Evolutionary conservation across 2,797 vertebrate species (phyloP), one percentile per base, ranked within the genome.

Genomic region (Vultur gryphus): DNA sequence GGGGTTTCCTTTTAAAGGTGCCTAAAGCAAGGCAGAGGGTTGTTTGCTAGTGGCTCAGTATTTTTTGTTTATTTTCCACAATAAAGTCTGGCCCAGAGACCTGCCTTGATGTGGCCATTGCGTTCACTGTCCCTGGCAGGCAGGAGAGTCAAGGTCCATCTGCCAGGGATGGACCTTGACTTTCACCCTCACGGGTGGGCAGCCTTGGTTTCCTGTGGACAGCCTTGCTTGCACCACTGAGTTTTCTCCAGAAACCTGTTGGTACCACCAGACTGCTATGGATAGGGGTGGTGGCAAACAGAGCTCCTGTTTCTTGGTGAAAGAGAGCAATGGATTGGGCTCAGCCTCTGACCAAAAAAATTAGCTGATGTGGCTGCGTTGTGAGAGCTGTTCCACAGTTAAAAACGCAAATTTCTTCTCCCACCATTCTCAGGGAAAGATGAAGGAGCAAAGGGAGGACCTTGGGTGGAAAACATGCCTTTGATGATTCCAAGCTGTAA

Each of bases 131-230:
- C 28, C 55, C 11, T 23, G 54, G 29, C 39, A 54, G 62, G n/a
- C 39, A 59, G 28, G 8, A 79, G 31, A 43, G 39, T 13, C 24
- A 21, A 64, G 39, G 24, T 70, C 51, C 24, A 13, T 31, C 37
- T 41, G 48, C 37, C 28, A n/a, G 9, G 31, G 31, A 21, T 37
- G 37, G 37, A 37, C 37, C 37, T 37, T 37, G 33, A 46, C 72
- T 61, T 13, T 14, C 12, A 44, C 6, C 39, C n/a, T 69, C 29
- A 18, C 0, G 1, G 3, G 16, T 24, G 11, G 8, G 28, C 46
- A 82, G 41, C 43, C 54, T 16, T 83, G 12, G 21, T 61, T 77
- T 37, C 48, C 59, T 24, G 28, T 31, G 46, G 13, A 31, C 57
- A 64, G 44, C 31, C 41, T 49, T 59, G 41, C 31, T 80, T 49